Base-by-base conservation (phyloP, 2,888 invertebrate genomes). In the Epiblema foenella region DNA sequence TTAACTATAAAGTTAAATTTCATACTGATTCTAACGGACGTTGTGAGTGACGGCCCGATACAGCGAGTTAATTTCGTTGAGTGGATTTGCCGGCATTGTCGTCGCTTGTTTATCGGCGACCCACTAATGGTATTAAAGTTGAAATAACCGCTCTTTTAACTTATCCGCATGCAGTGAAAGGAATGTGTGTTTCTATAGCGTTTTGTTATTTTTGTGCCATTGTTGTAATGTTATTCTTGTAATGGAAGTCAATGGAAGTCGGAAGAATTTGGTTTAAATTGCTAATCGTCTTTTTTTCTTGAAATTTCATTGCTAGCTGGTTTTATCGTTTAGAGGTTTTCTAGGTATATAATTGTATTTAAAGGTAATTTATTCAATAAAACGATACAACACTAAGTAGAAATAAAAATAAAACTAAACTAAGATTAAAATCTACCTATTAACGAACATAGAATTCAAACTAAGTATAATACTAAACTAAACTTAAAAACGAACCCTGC, bases 41-140 rank as follows among this genome's bases (percentile, higher is more conserved):
- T 78, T 90, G 85, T 86, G 74, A 88, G 39, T 72, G 60, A 12
- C 75, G 49, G 70, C 77, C 85, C 79, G 81, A 85, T 85, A 84
- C 83, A 79, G 84, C 84, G 85, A 88, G 93, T 93, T 93, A 93
- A 93, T 93, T 92, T 93, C 88, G 88, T 88, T 89, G 91, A 93
- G 93, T 93, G 93, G 93, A 87, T 90, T 86, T 82, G 83, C 85
- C 86, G 87, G 86, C 88, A 91, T 91, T 92, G 93, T 92, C 85
- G 82, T 81, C 90, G 88, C 88, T 91, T 93, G 93, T 93, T 92
- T 93, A 93, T 92, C 90, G 91, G 83, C 83, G 81, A 75, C 79
- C 77, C 77, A 73, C 79, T 92, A 93, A 93, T 93, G 93, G 91
- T 93, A 93, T 93, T 93, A 92, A 90, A 91, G 84, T 90, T 87